Base-by-base conservation (phyloP, 2,113 vertebrate genomes). In the Brienomyrus brachyistius region DNA sequence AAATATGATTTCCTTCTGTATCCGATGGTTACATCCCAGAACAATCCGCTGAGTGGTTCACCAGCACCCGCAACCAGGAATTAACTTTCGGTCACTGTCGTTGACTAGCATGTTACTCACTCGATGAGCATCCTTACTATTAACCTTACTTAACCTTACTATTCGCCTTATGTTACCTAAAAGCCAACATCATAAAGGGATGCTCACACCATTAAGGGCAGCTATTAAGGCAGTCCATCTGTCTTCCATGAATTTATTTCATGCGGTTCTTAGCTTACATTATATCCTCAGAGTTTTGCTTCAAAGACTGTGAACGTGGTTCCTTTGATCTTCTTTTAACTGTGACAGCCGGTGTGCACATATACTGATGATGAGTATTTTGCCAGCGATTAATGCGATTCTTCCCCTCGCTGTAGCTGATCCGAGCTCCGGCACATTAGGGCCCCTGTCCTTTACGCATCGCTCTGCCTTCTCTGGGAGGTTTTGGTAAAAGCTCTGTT, bases 401-500 rank as follows among this genome's bases (percentile, higher is more conserved):
- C 19, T 5, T 88, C 47, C 62, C 59, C 59, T 40, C 7, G 13
- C 31, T 3, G 19, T 10, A 7, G 17, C 1, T 27, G 54, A 45
- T 17, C 35, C 2, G 19, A 13, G 54, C 54, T 47, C 1, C 21
- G 23, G 56, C 40, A 66, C 56, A 51, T 90, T 52, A 77, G 56
- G 77, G 31, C n/a, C 27, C n/a, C 27, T 80, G 54, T 6, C 50
- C 56, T 59, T 87, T 19, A 89, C 5, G 10, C 11, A 3, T 15
- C 11, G 5, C 27, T 54, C 48, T 31, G 23, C 48, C 19, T 45
- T 84, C 11, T 66, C 86, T 43, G 7, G 31, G 6, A 52, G 86
- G 90, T 91, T 85, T 92, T 66, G 87, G 23, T 52, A 5, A 88
- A 45, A 43, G 45, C 27, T 91, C 90, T 0, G 13, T 89, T 93